phyloP scores from a whole-genome alignment of 2,888 invertebrate species.

The Orgyia antiqua region DNA sequence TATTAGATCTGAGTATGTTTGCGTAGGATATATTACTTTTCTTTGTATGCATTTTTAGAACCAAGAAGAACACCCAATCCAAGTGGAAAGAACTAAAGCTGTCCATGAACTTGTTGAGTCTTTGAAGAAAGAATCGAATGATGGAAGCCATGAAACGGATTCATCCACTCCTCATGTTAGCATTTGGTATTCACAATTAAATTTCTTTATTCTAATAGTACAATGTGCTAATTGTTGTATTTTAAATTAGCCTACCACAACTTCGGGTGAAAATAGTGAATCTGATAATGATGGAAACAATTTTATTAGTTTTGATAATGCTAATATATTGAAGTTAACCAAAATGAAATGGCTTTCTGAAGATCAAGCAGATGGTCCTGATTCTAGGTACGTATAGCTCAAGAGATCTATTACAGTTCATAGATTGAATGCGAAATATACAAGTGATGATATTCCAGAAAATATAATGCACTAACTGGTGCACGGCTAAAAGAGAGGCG shows the following conservation, averaged over 20 bases:
- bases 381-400: slow-evolving; percentile 49
- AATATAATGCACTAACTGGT: slow-evolving; percentile 60
- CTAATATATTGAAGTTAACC: slow-evolving; percentile 54
- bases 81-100: slow-evolving; percentile 59
- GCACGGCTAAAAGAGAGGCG: slow-evolving; percentile 38
- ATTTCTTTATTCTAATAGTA: neutral
- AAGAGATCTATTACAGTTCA: neutral
- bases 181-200: slow-evolving; percentile 1
- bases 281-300: slow-evolving; percentile 25
- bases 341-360: slow-evolving; percentile 69
- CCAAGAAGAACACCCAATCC: slow-evolving; percentile 38
- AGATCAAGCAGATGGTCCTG: slow-evolving; percentile 37
- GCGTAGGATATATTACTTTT: no score
- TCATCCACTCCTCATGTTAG: slow-evolving; percentile 29
- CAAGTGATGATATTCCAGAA: slow-evolving; percentile 58
- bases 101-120: slow-evolving; percentile 49
- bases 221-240: neutral
- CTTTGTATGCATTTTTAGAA: neutral
- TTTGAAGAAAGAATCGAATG: slow-evolving; percentile 25
- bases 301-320: slow-evolving; percentile 28
- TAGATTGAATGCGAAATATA: slow-evolving; percentile 19
- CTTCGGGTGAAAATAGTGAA: slow-evolving; percentile 31
- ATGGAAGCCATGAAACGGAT: slow-evolving; percentile 14
- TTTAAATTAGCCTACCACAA: slow-evolving; percentile 29
- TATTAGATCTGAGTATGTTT: no score